Base-by-base conservation (phyloP, 2,888 invertebrate species). In the Calliopum simillimum region DNA sequence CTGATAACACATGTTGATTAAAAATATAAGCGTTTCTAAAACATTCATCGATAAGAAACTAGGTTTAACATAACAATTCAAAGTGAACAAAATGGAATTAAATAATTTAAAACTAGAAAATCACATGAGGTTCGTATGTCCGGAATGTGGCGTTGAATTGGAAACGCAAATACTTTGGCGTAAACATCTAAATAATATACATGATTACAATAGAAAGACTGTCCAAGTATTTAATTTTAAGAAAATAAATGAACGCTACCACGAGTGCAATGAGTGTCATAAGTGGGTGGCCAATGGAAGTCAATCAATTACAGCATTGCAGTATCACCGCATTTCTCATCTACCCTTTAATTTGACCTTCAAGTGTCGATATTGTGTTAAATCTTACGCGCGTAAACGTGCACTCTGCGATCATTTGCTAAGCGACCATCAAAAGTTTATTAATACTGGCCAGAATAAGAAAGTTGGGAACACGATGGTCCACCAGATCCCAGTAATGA, bases 241-340 rank as follows among this genome's bases (percentile, higher is more conserved):
- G 25, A 77, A 80, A 69, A 77, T 83, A 13, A 77, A 81, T 61
- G 78, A 79, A 2, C 76, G 78, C 8, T 80, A 78, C 55, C 83
- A 83, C 61, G 82, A 84, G 67, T 83, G 82, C 67, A 80, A 80
- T 62, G 56, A 79, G 3, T 83, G 82, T 67, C 76, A 77, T 19
- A 81, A 83, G 61, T 80, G 80, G 80, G 79, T 84, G 21, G 79
- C 83, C 47, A 80, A 83, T 56, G 84, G 79, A 3, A 76, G 79
- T 21, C 79, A 81, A 51, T 79, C 81, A 0, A 81, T 84, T 49
- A 81, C 83, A 3, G 55, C 83, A 16, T 71, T 83, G 41, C 84
- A 83, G 55, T 84, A 83, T 64, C 82, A 83, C 67, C 81, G 82
- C 61, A 83, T 83, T 19, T 74, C 80, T 71, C 82, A 84, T 69